Evolutionary conservation across 2,113 vertebrate genomes (phyloP).

Genomic region (Myiozetetes cayanensis): DNA sequence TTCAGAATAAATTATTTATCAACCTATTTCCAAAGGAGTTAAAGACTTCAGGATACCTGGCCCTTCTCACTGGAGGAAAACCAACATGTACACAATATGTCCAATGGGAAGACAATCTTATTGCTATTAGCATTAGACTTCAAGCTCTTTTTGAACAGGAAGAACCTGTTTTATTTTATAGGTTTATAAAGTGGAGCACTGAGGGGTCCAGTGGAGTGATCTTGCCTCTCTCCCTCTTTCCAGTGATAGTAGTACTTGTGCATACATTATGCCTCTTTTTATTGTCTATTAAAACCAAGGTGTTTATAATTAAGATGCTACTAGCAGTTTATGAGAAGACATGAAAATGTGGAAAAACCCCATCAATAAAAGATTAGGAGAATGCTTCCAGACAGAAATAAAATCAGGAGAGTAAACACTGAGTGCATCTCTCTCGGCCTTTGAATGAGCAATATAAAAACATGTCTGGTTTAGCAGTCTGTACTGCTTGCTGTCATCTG

Average conservation of each 20-base stretch:
- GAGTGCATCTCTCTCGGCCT: not conserved
- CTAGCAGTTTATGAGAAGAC: not conserved
- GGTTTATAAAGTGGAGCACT: not conserved
- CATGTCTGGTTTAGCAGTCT: not conserved
- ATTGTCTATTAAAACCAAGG: not conserved
- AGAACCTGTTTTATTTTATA: not conserved
- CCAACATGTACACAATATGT: accelerated
- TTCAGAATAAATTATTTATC: not conserved
- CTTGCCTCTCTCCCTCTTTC: not conserved
- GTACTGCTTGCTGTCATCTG: not conserved
- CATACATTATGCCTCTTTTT: not conserved
- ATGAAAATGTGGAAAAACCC: not conserved
- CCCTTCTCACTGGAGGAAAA: not conserved
- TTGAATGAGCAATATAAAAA: not conserved
- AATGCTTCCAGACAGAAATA: not conserved
- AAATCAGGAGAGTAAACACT: not conserved
- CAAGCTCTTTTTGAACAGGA: not conserved
- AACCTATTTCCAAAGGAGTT: not conserved
- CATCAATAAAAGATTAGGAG: constrained; percentile 22
- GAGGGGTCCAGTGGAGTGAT: not conserved
- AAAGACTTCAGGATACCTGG: not conserved
- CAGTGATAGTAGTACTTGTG: accelerated
- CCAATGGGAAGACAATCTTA: not conserved
- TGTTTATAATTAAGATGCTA: not conserved
- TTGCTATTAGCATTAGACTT: not conserved